Base-by-base conservation (phyloP, 2,797 vertebrate species). In the Oreortyx pictus region DNA sequence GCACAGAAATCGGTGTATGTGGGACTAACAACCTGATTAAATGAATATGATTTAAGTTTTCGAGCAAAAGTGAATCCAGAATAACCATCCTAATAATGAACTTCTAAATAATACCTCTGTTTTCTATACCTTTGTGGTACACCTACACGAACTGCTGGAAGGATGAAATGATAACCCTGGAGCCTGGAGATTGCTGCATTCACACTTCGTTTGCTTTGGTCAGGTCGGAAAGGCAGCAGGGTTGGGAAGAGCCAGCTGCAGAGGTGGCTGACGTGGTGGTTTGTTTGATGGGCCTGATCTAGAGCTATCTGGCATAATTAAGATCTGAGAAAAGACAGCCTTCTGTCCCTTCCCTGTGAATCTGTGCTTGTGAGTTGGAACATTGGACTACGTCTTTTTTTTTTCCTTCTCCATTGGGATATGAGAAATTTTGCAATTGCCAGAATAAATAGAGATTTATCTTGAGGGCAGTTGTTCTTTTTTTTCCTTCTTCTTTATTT, bases 371-470 rank as follows among this genome's bases (percentile, higher is more conserved):
- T 59, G 41, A 77, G 71, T 90, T 82, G 35, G 54, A 92, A 89
- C 43, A 52, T 24, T 35, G 57, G 33, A 64, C 19, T 43, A 31
- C 60, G 44, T 67, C 35, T 56, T 87, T 39, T 80, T 59, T 70
- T 85, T 67, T 88, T 74, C 19, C 65, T 79, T 88, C 84, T 92
- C n/a, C 39, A 60, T 85, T 91, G 65, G 77, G 86, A 86, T 90
- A 84, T 25, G 29, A 73, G 41, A 56, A 54, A 60, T 78, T 78
- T 80, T 83, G 39, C 23, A 86, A 65, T 39, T 93, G 76, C 59
- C 91, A 90, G 72, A 43, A 62, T 75, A 92, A 94, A 89, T 59
- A 74, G 10, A 68, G 22, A 66, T 74, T 2, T 79, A 79, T 82
- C 86, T 77, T 66, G 83, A 84, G 46, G 13, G 31, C 50, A 35